Base-by-base conservation (phyloP, 2,888 invertebrate species). In the Ceramica pisi region DNA sequence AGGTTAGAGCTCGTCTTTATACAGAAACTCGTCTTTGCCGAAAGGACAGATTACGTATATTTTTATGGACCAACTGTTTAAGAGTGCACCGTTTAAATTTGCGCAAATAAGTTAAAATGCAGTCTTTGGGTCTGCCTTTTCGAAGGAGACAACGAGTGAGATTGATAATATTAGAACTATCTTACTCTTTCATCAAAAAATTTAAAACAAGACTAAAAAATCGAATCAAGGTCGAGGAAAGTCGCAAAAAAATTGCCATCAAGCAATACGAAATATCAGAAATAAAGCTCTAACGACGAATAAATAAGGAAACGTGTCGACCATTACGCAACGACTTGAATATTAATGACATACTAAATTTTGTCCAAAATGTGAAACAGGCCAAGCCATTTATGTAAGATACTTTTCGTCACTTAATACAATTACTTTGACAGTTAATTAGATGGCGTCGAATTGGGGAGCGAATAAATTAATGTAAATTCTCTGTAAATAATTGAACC, bases 401-500 rank as follows among this genome's bases (percentile, higher is more conserved):
- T 70, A 57, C 51, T 71, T 72, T 66, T 67, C 62, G 60, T 74
- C 73, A 83, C 50, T 77, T 77, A 74, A 76, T 63, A 63, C 72
- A 84, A 75, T 86, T 75, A 81, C 73, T 64, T 73, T 71, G 64
- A 73, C 75, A 75, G 50, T 70, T 78, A 86, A 76, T 76, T 71
- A 71, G 69, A 76, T 62, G 55, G 51, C 70, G 71, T 67, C 31
- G 23, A 71, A 75, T 57, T 81, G 71, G 69, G 71, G 55, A 61
- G 64, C 16, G 71, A 72, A 78, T 56, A 73, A 65, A 73, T 74
- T 78, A 65, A 66, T 85, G 80, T 85, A 83, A 81, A 81, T 78
- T 64, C 41, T 66, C 51, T 87, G 81, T 85, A 84, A 84, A 88
- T 87, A 83, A 71, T 67, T 74, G 69, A 80, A 74, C 75, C 72